These are phyloP conservation scores for Pangasianodon gigas DNA, from an alignment of 2,113 vertebrate species.

Conservation along the genomic window DNA sequence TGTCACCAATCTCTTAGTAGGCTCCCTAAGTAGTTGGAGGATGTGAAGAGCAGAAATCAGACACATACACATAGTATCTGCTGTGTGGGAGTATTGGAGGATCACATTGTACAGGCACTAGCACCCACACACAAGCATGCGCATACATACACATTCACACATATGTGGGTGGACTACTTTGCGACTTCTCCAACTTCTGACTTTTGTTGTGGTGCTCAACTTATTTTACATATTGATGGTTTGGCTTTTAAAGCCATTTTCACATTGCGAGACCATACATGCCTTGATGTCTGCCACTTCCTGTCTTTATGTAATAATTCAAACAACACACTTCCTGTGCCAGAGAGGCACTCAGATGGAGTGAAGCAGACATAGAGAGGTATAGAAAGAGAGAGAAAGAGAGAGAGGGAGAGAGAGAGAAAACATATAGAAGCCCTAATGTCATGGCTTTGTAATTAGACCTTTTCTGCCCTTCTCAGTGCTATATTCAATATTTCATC, in stretches of 20 bases:
- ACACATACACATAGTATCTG: neutral
- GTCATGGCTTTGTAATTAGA: constrained; percentile 17
- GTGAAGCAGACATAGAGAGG: neutral
- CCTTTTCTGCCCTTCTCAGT: constrained; percentile 18
- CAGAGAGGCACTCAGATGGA: constrained; percentile 55
- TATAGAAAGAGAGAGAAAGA: neutral
- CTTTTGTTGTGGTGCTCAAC: neutral
- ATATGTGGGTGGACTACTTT: neutral
- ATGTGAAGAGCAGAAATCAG: constrained; percentile 3
- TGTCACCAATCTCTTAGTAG: neutral
- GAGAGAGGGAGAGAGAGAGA: neutral
- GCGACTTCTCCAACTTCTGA: neutral
- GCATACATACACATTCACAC: constrained; percentile 9
- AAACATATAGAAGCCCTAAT: constrained; percentile 3
- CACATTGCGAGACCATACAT: neutral
- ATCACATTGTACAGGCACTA: neutral
- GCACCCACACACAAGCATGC: constrained; percentile 3
- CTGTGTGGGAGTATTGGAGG: constrained; percentile 4
- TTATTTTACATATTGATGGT: neutral
- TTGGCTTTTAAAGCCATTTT: constrained; percentile 2
- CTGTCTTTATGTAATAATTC: constrained; percentile 53
- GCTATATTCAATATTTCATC: constrained; percentile 46
- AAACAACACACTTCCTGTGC: constrained; percentile 74
- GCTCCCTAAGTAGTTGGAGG: neutral
- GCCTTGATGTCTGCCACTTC: constrained; percentile 52